A percentile compares a stretch with the other conserved stretches of the same genome.
These are phyloP conservation scores for Dascillus cervinus DNA, from an alignment of 2,888 invertebrate species.

Conservation along the genomic window DNA sequence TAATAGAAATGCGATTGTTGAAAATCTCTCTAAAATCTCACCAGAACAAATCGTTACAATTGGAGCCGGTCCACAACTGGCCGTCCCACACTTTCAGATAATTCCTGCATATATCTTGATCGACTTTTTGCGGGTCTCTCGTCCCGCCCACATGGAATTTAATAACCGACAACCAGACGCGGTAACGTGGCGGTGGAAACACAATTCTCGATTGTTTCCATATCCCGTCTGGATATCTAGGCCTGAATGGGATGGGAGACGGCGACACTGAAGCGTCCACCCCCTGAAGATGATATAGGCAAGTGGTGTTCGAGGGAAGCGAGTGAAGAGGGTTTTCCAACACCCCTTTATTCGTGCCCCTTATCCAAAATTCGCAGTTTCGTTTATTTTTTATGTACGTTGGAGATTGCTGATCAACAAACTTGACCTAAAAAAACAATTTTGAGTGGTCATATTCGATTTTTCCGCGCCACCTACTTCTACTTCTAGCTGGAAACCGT, in stretches of 20 bases:
- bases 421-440: constrained; percentile 68
- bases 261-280: constrained; percentile 49
- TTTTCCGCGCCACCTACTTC: constrained; percentile 52
- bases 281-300: constrained; percentile 74
- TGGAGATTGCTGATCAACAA: constrained; percentile 76
- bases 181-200: constrained; percentile 58
- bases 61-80: constrained; percentile 64
- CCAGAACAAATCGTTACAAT: constrained; percentile 77
- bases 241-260: constrained; percentile 48
- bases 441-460: too few species aligned
- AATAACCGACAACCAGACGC: constrained; percentile 79
- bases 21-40: constrained; percentile 39
- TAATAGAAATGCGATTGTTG: constrained; percentile 7
- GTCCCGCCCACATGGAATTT: constrained; percentile 74
- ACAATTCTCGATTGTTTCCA: constrained; percentile 49
- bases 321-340: constrained; percentile 80
- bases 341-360: constrained; percentile 71
- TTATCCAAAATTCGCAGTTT: constrained; percentile 78
- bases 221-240: constrained; percentile 43
- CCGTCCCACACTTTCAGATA: constrained; percentile 85
- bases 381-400: constrained; percentile 79
- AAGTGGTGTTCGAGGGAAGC: constrained; percentile 80
- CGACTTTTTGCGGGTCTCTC: constrained; percentile 55
- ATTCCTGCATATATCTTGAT: constrained; percentile 72
- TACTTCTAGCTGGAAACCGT: constrained; percentile 86